Evolutionary conservation across 2,888 invertebrate species (phyloP).

Genomic region (Drosophila rellima): DNA sequence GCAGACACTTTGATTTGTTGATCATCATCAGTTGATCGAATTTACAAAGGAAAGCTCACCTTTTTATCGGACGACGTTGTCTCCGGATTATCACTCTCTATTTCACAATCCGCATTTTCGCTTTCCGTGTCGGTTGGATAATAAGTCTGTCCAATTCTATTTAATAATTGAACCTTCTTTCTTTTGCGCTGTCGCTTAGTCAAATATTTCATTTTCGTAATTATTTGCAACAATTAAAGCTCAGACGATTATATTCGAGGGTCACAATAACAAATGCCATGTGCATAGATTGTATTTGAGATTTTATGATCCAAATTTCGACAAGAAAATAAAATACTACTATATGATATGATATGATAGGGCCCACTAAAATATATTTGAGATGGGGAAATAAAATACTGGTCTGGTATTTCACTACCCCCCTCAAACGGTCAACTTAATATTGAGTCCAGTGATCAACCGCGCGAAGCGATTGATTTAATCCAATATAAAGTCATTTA

Average conservation of each 20-base stretch:
- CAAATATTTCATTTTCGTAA: conserved; percentile 43
- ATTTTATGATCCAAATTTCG: background rate
- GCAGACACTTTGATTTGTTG: background rate
- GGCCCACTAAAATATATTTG: background rate
- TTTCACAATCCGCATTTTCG: conserved; percentile 9
- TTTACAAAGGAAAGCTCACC: conserved; percentile 8
- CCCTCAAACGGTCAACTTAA: background rate
- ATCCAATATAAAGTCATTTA: background rate
- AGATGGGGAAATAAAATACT: conserved; percentile 2
- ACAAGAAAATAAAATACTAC: conserved; percentile 2
- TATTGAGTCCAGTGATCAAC: background rate
- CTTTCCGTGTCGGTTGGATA: conserved; percentile 18
- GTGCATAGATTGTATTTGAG: conserved; percentile 7
- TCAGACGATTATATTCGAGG: conserved; percentile 2
- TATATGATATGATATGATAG: background rate
- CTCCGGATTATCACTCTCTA: conserved; percentile 6
- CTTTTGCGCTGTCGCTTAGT: conserved; percentile 52
- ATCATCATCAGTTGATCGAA: background rate
- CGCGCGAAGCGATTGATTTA: background rate
- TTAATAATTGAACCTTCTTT: conserved; percentile 32
- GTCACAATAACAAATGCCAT: conserved; percentile 15
- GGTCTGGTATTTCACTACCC: background rate
- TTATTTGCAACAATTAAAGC: background rate
- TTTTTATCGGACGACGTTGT: conserved; percentile 13
- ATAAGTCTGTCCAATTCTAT: conserved; percentile 24